phyloP scores from a whole-genome alignment of 2,888 invertebrate genomes.

The Hydraecia micacea region DNA sequence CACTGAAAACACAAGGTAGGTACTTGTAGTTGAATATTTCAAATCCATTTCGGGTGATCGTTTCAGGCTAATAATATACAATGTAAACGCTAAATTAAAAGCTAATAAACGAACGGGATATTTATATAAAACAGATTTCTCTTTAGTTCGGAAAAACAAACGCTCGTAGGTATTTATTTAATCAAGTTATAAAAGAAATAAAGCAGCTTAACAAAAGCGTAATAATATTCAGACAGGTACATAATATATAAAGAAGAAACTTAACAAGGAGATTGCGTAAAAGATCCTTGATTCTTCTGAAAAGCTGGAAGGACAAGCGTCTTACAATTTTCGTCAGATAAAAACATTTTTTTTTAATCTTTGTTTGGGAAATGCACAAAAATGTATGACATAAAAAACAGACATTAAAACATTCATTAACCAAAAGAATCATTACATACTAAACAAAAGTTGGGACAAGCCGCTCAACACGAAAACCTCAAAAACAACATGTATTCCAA shows the following conservation, averaged over 20 bases:
- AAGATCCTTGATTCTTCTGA: neutral
- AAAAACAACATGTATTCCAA: conserved; percentile 56
- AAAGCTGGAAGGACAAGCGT: neutral
- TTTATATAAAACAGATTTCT: neutral
- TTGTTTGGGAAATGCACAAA: neutral
- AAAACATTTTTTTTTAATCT: too few relatives aligned
- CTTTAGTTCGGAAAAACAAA: neutral
- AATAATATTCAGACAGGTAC: neutral
- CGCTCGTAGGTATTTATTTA: neutral
- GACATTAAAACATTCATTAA: neutral
- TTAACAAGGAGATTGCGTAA: neutral
- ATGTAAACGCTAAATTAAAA: conserved; percentile 2
- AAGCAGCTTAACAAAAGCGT: neutral
- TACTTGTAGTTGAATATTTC: neutral
- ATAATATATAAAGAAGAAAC: neutral
- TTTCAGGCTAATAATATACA: neutral
- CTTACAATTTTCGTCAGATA: neutral
- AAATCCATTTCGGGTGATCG: conserved; percentile 15
- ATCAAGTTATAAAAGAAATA: neutral
- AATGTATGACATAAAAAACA: neutral
- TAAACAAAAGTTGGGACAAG: neutral
- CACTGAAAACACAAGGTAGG: neutral
- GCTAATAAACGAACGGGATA: too few relatives aligned
- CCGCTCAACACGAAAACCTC: conserved; percentile 41
- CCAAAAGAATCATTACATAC: neutral